Base-by-base conservation (phyloP, 53 echinoderm and acorn worm species). In the Mesocentrotus franciscanus region DNA sequence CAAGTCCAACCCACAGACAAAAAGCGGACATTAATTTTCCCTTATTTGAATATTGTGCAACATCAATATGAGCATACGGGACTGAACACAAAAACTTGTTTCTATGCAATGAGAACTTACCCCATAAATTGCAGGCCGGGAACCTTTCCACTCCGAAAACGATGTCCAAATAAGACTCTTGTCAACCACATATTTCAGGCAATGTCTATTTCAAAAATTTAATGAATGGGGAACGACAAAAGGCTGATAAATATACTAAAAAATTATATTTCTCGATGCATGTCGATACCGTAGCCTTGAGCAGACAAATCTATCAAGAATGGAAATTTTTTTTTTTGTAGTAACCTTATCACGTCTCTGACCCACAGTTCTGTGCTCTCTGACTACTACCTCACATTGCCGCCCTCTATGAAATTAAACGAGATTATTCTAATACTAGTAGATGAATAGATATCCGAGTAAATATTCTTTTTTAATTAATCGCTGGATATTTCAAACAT, bases 91-190 rank as follows among this genome's bases (percentile, higher is more conserved):
- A 49, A 1, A 90, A 56, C 14, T 83, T 83, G 49, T 16, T 39
- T 22, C 24, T 20, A 68, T 68, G 68, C 32, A 32, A 74, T 74
- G 32, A 74, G 1, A 61, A 92, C 68, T 61, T 92, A 92, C 92
- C 92, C 92, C 14, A 35, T 35, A 62, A 22, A 92, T 39, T 92
- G 92, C 34, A 70, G 9, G 4, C 92, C 92, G 4, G 92, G 92
- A 39, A 92, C 92, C 70, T 92, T 92, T 10, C 70, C 92, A 36
- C 92, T 92, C 10, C 92, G 62, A 64, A 92, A 70, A 12, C 92
- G 29, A 66, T 92, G 92, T 6, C 92, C 92, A 9, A 64, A 36
- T 62, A 92, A 57, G 33, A 92, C 22, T 70, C 92, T 68, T 13
- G 92, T 92, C 39, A 92, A 39, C 62, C 62, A 92, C 92, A 92